Conservation (phyloP, 2,113 vertebrate species). For the Lampris megalopsis region DNA sequence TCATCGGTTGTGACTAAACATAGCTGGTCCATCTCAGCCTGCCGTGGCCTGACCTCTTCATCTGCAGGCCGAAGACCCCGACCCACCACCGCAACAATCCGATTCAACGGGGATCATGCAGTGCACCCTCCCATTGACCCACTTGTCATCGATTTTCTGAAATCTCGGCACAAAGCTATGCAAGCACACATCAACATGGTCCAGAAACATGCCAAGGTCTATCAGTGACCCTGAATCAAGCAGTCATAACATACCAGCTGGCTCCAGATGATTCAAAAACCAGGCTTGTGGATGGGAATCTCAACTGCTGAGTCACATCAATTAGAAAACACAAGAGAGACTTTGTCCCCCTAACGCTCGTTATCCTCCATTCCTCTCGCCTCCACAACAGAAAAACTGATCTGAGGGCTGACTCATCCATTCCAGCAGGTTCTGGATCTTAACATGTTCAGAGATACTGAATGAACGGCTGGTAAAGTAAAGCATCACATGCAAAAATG, state of each 20-base stretch:
- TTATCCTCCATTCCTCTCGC: conserved; percentile 36
- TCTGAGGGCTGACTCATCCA: conserved; percentile 35
- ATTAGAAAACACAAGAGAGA: conserved; percentile 64
- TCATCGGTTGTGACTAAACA: conserved; percentile 52
- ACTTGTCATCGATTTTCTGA: conserved; percentile 8
- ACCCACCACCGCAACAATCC: conserved; percentile 12
- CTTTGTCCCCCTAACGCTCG: conserved; percentile 53
- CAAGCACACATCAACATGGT: conserved; percentile 25
- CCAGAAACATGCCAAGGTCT: conserved; percentile 34
- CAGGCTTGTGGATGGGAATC: conserved; percentile 52
- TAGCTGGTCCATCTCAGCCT: conserved; percentile 59
- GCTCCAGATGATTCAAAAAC: conserved; percentile 50
- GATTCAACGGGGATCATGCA: not conserved
- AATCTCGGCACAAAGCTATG: not conserved
- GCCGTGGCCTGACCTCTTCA: conserved; percentile 65
- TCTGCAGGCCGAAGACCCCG: conserved; percentile 39
- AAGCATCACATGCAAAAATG: conserved; percentile 6
- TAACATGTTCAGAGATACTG: conserved; percentile 21
- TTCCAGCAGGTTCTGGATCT: conserved; percentile 16
- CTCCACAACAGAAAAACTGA: conserved; percentile 36
- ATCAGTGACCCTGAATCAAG: conserved; percentile 21
- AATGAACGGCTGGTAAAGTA: conserved; percentile 2
- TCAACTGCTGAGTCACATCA: conserved; percentile 55
- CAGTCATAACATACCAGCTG: conserved; percentile 34
- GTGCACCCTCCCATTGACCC: conserved; percentile 8